A percentile compares a stretch with the other conserved stretches of the same genome.
phyloP scores from a whole-genome alignment of 2,888 invertebrate genomes.

The Pollenia amentaria region DNA sequence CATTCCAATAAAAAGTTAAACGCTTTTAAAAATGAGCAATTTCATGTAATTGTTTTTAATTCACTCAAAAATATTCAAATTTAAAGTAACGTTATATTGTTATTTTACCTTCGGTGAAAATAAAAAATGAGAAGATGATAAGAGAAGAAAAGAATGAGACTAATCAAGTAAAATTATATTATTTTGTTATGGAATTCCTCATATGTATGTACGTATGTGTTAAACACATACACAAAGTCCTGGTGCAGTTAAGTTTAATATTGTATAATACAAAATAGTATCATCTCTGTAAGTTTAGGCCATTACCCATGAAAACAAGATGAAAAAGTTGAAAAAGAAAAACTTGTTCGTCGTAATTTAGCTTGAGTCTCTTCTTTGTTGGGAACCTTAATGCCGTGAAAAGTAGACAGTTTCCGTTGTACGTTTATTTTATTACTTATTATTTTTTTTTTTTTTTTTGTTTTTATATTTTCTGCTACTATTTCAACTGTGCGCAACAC shows the following conservation, averaged over 20 bases:
- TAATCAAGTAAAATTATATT: no score
- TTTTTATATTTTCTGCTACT: constrained; percentile 44
- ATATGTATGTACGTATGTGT: not conserved
- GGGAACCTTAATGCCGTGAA: constrained; percentile 51
- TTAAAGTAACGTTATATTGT: no score
- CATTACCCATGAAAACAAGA: constrained; percentile 46
- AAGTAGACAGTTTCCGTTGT: constrained; percentile 59
- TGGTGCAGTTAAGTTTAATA: constrained; percentile 58
- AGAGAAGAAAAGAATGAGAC: no score
- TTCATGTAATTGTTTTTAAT: no score
- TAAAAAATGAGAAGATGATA: no score
- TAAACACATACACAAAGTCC: not conserved
- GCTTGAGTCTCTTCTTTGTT: constrained; percentile 33
- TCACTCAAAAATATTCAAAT: no score
- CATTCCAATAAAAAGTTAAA: no score
- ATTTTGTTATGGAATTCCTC: no score
- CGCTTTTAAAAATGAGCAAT: no score
- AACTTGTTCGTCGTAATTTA: constrained; percentile 29
- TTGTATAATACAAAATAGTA: constrained; percentile 50
- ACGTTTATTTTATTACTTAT: constrained; percentile 46
- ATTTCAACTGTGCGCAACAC: constrained; percentile 11
- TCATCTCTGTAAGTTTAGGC: constrained; percentile 52
- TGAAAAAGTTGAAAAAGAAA: constrained; percentile 38
- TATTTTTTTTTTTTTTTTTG: not conserved
- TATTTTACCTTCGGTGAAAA: no score